A percentile compares a stretch with the other conserved stretches of the same genome.
Evolutionary conservation across 2,888 invertebrate species (phyloP).

Genomic region (Drosophila putrida): DNA sequence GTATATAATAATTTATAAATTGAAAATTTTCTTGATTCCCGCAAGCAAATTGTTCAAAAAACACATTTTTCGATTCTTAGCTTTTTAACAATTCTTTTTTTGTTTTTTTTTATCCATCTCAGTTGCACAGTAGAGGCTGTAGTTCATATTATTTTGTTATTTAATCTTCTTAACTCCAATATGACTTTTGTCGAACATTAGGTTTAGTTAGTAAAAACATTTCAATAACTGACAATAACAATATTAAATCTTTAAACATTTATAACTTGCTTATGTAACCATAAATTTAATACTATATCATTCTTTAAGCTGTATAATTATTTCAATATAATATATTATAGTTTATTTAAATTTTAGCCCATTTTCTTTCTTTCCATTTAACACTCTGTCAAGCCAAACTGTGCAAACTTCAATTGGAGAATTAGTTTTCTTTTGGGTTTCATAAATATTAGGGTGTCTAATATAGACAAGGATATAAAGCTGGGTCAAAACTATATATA

Average conservation of each 20-base stretch:
- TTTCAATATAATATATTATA: background rate
- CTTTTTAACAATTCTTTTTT: slow-evolving; percentile 40
- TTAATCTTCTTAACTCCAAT: background rate
- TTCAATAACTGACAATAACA: slow-evolving; percentile 32
- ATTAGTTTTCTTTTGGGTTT: slow-evolving; percentile 24
- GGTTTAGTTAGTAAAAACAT: slow-evolving; percentile 34
- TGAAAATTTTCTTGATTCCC: slow-evolving; percentile 63
- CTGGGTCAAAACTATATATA: slow-evolving; percentile 64
- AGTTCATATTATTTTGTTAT: slow-evolving; percentile 14
- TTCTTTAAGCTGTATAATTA: slow-evolving; percentile 17
- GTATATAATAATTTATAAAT: slow-evolving; percentile 72
- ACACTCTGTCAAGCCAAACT: slow-evolving; percentile 28
- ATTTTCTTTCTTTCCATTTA: slow-evolving; percentile 25
- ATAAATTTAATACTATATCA: slow-evolving; percentile 25
- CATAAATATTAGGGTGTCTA: slow-evolving; percentile 72
- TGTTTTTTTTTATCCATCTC: slow-evolving; percentile 30
- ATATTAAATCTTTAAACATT: slow-evolving; percentile 34
- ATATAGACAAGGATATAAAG: slow-evolving; percentile 78
- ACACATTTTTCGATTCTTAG: slow-evolving; percentile 39
- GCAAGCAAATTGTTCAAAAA: slow-evolving; percentile 67
- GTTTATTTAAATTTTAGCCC: slow-evolving; percentile 9
- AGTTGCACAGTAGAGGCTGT: slow-evolving; percentile 56
- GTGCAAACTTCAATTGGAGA: slow-evolving; percentile 41
- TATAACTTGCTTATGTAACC: slow-evolving; percentile 39
- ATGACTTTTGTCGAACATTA: slow-evolving; percentile 19